These are phyloP conservation scores for Nasonovia ribisnigri DNA, from an alignment of 2,888 invertebrate genomes.

Conservation along the genomic window DNA sequence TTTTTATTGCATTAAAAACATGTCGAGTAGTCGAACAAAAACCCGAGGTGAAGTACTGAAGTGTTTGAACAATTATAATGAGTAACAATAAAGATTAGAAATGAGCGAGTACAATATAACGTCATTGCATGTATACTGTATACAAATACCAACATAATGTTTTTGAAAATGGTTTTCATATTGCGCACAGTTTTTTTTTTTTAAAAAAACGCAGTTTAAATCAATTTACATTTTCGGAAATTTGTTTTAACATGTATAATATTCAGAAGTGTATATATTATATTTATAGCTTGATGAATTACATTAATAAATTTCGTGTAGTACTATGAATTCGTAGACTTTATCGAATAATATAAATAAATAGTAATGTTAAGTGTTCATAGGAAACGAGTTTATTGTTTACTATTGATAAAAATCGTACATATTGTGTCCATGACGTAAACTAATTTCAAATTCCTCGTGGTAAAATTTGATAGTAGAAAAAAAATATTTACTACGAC, in stretches of 20 bases:
- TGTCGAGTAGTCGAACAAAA: slow-evolving; percentile 26
- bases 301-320: not conserved
- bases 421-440: not conserved
- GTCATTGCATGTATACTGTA: not conserved
- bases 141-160: not conserved
- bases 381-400: not conserved
- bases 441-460: not conserved
- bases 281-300: not conserved
- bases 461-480: not conserved
- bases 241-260: not conserved
- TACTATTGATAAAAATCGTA: not conserved
- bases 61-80: slow-evolving; percentile 55
- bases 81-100: slow-evolving; percentile 54
- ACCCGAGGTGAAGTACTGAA: slow-evolving; percentile 30
- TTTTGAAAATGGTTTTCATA: not conserved
- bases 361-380: not conserved
- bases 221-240: not conserved
- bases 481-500: not conserved
- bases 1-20: slow-evolving; percentile 53
- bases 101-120: not conserved
- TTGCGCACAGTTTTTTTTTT: not conserved
- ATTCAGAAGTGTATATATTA: not conserved
- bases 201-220: not conserved
- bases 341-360: not conserved
- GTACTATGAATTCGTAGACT: not conserved